These are phyloP conservation scores for Podarcis lilfordi DNA, from an alignment of 2,797 vertebrate species.

Conservation along the genomic window DNA sequence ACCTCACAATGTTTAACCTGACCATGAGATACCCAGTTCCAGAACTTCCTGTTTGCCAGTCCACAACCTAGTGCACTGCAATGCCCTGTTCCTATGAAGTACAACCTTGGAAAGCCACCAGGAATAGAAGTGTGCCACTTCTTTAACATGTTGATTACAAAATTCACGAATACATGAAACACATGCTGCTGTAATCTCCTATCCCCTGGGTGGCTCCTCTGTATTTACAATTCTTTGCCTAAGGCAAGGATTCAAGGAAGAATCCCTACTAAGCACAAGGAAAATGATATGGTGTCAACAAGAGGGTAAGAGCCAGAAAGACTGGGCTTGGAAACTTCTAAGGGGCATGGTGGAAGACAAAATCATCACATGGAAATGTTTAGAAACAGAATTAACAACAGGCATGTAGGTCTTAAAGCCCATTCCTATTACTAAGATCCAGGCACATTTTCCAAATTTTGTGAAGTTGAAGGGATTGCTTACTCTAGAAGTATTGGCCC, in stretches of 20 bases:
- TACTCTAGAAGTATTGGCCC: neutral
- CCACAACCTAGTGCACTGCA: neutral
- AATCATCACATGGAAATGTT: neutral
- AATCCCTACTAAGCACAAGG: neutral
- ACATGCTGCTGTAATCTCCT: constrained; percentile 11
- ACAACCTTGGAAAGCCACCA: neutral
- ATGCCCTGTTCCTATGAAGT: neutral
- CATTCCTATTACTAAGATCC: neutral
- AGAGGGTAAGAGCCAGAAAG: neutral
- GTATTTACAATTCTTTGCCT: constrained; percentile 21
- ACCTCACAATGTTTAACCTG: neutral
- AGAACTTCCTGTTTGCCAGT: neutral
- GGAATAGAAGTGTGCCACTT: neutral
- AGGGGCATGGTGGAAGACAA: neutral
- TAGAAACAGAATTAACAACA: neutral
- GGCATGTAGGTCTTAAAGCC: neutral
- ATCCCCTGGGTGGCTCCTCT: neutral
- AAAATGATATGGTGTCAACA: neutral
- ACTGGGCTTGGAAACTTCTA: neutral
- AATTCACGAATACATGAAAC: neutral
- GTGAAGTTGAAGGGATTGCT: neutral
- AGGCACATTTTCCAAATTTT: neutral
- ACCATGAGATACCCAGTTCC: neutral
- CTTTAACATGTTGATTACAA: constrained; percentile 30
- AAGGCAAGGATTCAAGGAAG: constrained; percentile 11